Conservation (phyloP, 2,888 invertebrate species). For the Acleris holmiana region DNA sequence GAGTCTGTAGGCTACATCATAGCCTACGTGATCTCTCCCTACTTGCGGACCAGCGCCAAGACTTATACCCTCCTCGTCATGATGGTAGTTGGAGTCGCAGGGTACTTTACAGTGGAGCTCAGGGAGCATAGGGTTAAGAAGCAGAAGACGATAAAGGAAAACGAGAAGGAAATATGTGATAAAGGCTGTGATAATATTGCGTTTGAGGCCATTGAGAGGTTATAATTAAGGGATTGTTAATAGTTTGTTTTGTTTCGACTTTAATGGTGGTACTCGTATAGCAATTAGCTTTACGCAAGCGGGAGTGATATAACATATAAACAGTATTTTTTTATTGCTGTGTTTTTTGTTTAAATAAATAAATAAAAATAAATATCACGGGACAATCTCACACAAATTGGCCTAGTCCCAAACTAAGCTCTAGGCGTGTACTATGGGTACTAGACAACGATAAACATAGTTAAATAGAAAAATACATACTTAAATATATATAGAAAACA, state of each 20-base stretch:
- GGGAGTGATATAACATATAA: too few relatives aligned
- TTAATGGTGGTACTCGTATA: too few relatives aligned
- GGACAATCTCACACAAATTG: too few relatives aligned
- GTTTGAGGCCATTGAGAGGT: slow-evolving; percentile 58
- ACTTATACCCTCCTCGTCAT: slow-evolving; percentile 78
- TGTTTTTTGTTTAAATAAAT: too few relatives aligned
- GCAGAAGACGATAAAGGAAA: slow-evolving; percentile 45
- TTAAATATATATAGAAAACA: too few relatives aligned
- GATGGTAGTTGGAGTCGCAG: slow-evolving; percentile 77
- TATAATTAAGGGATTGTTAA: background rate
- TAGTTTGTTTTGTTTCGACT: background rate
- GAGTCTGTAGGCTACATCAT: slow-evolving; percentile 87
- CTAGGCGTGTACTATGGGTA: too few relatives aligned
- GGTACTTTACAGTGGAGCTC: slow-evolving; percentile 78
- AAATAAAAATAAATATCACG: too few relatives aligned
- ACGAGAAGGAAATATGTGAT: slow-evolving; percentile 48
- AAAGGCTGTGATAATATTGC: slow-evolving; percentile 70
- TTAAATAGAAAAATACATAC: too few relatives aligned
- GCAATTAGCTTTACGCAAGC: too few relatives aligned
- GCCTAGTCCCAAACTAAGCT: too few relatives aligned
- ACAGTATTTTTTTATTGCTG: too few relatives aligned
- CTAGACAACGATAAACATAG: too few relatives aligned
- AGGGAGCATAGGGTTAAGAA: slow-evolving; percentile 53
- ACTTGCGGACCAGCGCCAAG: slow-evolving; percentile 79
- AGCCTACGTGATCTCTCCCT: slow-evolving; percentile 84